Evolutionary conservation across 2,888 invertebrate species (phyloP).

Genomic region (Parnassius orleans): DNA sequence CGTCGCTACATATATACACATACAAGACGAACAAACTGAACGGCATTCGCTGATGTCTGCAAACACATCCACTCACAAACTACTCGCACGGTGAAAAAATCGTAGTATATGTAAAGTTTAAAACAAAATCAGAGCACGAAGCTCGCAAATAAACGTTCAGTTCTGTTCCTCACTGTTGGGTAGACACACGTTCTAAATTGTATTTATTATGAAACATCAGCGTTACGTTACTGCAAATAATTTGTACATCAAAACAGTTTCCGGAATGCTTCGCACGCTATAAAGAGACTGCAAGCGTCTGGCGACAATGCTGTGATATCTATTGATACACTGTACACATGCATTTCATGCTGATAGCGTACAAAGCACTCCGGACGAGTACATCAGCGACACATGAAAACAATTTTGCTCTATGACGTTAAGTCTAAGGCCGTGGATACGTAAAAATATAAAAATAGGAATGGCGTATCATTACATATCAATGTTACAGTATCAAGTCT

Average conservation of each 20-base stretch:
- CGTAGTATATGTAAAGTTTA: background rate
- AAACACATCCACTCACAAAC: no score
- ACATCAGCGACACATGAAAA: conserved; percentile 4
- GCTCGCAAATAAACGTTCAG: background rate
- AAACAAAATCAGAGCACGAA: conserved; percentile 2
- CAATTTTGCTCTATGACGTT: conserved; percentile 7
- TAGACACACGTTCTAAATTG: background rate
- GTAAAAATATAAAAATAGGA: conserved; percentile 19
- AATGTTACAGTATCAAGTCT: conserved; percentile 7
- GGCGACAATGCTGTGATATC: no score
- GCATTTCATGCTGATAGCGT: background rate
- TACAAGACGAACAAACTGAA: conserved; percentile 4
- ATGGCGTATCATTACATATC: conserved; percentile 3
- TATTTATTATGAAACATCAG: background rate
- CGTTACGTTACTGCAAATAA: background rate
- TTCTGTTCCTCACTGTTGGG: background rate
- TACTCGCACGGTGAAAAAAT: background rate
- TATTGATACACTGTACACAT: no score
- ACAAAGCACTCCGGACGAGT: conserved; percentile 6
- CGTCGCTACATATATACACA: conserved; percentile 20
- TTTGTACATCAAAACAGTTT: background rate
- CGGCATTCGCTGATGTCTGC: conserved; percentile 1
- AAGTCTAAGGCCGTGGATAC: conserved; percentile 20
- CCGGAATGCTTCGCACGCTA: background rate
- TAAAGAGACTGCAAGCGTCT: background rate